These are phyloP conservation scores for Camponotus pennsylvanicus DNA, from an alignment of 1,140 invertebrate species.

Conservation along the genomic window DNA sequence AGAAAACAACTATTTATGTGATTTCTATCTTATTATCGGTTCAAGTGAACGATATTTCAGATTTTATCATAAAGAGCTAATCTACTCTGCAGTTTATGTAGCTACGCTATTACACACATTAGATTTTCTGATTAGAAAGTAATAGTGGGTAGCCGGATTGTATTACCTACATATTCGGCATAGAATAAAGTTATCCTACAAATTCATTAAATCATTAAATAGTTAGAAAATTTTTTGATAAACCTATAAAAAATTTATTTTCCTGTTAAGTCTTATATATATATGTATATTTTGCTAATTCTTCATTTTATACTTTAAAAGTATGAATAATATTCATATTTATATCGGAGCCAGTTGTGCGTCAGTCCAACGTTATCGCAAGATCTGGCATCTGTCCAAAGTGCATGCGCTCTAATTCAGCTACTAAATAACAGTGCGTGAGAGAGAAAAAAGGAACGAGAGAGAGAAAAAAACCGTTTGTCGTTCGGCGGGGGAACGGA, in stretches of 20 bases:
- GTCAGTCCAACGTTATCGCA: slow-evolving; percentile 68
- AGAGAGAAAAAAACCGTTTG: slow-evolving; percentile 33
- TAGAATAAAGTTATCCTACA: neutral
- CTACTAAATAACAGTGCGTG: slow-evolving; percentile 66
- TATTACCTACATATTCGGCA: slow-evolving; percentile 75
- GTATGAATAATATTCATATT: slow-evolving; percentile 23
- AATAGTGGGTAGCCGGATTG: slow-evolving; percentile 60
- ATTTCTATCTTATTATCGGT: slow-evolving; percentile 35
- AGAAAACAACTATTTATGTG: slow-evolving; percentile 9
- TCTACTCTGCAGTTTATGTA: slow-evolving; percentile 32
- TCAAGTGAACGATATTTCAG: slow-evolving; percentile 12
- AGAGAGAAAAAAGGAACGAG: neutral
- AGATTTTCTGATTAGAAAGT: slow-evolving; percentile 66
- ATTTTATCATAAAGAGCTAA: slow-evolving; percentile 65
- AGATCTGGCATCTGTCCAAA: slow-evolving; percentile 78
- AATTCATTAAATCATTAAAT: slow-evolving; percentile 14
- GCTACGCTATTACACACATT: slow-evolving; percentile 42
- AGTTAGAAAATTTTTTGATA: neutral
- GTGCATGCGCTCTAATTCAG: slow-evolving; percentile 66
- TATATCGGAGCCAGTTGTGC: slow-evolving; percentile 27
- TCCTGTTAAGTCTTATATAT: neutral
- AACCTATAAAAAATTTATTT: slow-evolving; percentile 4
- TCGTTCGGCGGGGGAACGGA: slow-evolving; percentile 10
- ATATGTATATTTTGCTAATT: neutral
- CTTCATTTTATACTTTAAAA: neutral